Evolutionary conservation across 2,888 invertebrate species (phyloP).

Genomic region (Eledona agricola): DNA sequence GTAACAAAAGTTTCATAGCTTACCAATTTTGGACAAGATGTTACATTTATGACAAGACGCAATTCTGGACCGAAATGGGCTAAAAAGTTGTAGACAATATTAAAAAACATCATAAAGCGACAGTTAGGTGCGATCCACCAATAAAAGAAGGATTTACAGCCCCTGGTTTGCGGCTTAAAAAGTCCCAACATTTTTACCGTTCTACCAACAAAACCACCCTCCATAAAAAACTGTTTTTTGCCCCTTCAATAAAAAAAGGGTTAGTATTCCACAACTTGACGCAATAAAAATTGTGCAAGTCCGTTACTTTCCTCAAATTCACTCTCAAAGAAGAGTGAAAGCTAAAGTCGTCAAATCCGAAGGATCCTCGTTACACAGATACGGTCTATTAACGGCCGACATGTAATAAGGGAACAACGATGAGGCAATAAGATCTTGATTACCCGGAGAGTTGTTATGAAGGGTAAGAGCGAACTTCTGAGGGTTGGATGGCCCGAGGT

Average conservation of each 20-base stretch:
- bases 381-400: constrained; percentile 30
- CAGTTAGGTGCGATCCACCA: constrained; percentile 9
- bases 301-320: constrained; percentile 20
- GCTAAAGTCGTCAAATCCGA: no score
- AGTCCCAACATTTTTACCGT: constrained; percentile 25
- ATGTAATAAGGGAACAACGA: constrained; percentile 29
- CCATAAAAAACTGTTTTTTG: constrained; percentile 22
- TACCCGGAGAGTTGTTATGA: constrained; percentile 42
- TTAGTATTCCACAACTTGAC: not conserved
- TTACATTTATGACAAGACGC: no score
- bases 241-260: constrained; percentile 13
- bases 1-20: no score
- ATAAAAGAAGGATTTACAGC: constrained; percentile 15
- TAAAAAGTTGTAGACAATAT: constrained; percentile 2
- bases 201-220: constrained; percentile 10
- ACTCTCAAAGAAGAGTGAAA: constrained; percentile 18
- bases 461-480: constrained; percentile 32
- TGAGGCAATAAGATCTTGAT: constrained; percentile 43
- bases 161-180: constrained; percentile 21
- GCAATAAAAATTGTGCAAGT: constrained; percentile 21
- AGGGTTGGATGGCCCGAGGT: constrained; percentile 34
- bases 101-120: constrained; percentile 5
- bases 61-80: not conserved
- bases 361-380: constrained; percentile 18
- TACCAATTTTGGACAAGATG: no score